Evolutionary conservation across 2,888 invertebrate genomes (phyloP), one percentile per base, ranked within the genome.

Genomic region (Antheraea yamamai): DNA sequence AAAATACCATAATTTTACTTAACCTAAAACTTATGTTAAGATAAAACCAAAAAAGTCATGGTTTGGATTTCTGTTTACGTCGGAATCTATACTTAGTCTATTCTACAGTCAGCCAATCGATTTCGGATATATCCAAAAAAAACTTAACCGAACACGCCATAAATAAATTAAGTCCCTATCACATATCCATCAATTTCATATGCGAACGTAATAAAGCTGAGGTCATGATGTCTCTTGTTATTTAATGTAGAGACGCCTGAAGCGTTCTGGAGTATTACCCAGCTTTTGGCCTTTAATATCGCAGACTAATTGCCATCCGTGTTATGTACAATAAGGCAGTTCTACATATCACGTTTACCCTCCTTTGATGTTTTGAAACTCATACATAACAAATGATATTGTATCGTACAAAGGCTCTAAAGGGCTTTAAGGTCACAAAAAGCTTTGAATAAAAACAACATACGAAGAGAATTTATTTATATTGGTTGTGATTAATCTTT

Each of bases 201-300:
- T 14, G 52, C 4, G 52, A 39, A 70, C 14, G 23, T 70, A 70
- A 39, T 39, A 70, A 39, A 35, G 35, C 70, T 70, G 35, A 70
- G 20, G 70, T 70, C 70, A 70, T 39, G 70, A 4, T 70, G 39
- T 20, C 70, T 70, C 39, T 35, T 39, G 70, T 39, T 39, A 39
- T 70, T 70, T 39, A 70, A 70, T 70, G 39, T 39, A 39, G 10
- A 70, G 39, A 70, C 20, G 70, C 70, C 39, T 39, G 39, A 70
- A 39, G 20, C 70, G 70, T 70, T 70, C 39, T 70, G 70, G 70
- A 70, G n/a, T n/a, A 39, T 70, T 70, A 70, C 70, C 35, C 70
- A 35, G 39, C 39, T 20, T 70, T 70, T 70, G 70, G 39, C 70
- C 70, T 70, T 70, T 70, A 70, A 70, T 70, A 70, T 70, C 23